A percentile compares a stretch with the other conserved stretches of the same genome.
Conservation (phyloP, 2,113 vertebrate species). For the Rhinoderma darwinii region DNA sequence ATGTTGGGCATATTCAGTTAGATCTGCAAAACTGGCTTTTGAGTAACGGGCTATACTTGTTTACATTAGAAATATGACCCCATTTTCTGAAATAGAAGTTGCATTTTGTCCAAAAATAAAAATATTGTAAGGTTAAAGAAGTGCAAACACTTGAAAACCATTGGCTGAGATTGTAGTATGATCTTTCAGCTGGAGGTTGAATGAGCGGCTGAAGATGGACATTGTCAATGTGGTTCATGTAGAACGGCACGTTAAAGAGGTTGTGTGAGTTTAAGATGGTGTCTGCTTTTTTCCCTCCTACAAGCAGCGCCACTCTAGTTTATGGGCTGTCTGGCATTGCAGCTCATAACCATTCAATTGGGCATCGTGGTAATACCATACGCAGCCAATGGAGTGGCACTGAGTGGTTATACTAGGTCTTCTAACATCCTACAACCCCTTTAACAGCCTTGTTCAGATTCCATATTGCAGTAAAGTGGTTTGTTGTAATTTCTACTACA, state of each 20-base stretch:
- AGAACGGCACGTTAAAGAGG: neutral
- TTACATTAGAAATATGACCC: neutral
- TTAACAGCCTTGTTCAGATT: neutral
- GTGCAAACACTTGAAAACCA: no score
- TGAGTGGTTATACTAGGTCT: neutral
- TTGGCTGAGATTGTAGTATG: neutral
- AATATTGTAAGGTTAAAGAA: neutral
- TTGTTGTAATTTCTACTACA: neutral
- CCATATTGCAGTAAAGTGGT: neutral
- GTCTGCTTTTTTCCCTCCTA: no score
- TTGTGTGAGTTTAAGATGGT: no score
- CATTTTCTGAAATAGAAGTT: neutral
- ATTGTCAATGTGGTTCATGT: neutral
- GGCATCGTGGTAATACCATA: neutral
- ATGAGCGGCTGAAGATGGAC: neutral
- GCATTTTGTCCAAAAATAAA: neutral
- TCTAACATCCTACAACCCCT: neutral
- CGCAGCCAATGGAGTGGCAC: neutral
- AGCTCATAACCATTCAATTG: neutral
- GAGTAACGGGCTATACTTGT: neutral
- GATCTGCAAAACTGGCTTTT: neutral
- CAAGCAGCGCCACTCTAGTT: no score
- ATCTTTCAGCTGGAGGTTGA: neutral
- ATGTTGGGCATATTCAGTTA: neutral
- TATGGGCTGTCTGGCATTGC: no score